Evolutionary conservation across 2,888 invertebrate genomes (phyloP), one percentile per base, ranked within the genome.

Genomic region (Tetragonisca angustula): DNA sequence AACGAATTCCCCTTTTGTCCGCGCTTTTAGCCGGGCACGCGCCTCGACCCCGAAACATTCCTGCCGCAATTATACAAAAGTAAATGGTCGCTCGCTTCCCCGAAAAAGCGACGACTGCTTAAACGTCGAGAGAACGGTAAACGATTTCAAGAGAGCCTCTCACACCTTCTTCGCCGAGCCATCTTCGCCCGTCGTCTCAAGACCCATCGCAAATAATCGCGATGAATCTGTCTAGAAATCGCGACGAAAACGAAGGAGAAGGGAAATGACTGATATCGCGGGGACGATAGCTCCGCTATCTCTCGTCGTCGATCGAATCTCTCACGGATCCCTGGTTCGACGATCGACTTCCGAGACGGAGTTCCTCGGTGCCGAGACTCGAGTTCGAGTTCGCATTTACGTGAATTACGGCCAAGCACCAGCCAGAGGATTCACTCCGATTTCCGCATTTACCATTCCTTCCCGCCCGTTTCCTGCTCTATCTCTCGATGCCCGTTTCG

Each of bases 41-140:
- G 72, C 80, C 76, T 77, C 75, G 69, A 64, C 74, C 56, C 61
- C 61, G 83, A 76, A 52, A 83, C 83, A 83, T 87, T 88, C 84
- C 88, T 64, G 85, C 84, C 71, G 83, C 89, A 85, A 89, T 88
- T 89, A 88, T 76, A 81, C 78, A 76, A 62, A 85, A 88, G 85
- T 81, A 85, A 85, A 81, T 81, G 83, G 68, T 71, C 70, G 32
- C 19, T 54, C 70, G 71, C 77, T 81, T 70, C 69, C 80, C 74
- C 76, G 82, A 81, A 87, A 83, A 85, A 73, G 73, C 67, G 54
- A 56, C 32, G 65, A 32, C 24, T 64, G 56, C 59, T 74, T 56
- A 84, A 89, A 21, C 11, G 17, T 83, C 80, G 70, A 74, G 43
- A 72, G 78, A 56, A 68, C 62, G 68, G 85, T 81, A 81, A 87